Conservation (phyloP, 2,888 invertebrate genomes). For the Amiota minor region DNA sequence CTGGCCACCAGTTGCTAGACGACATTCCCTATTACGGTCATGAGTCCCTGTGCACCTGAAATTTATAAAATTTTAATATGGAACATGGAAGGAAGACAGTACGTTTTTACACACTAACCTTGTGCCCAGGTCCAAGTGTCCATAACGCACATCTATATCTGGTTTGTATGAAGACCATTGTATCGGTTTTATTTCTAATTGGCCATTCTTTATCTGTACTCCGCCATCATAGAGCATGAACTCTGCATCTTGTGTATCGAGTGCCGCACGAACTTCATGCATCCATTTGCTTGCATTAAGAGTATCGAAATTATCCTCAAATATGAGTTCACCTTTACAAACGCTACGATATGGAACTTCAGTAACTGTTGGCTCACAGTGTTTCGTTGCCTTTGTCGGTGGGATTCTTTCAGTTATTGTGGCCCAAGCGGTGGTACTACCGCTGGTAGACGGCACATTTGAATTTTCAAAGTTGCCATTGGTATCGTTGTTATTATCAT, state of each 20-base stretch:
- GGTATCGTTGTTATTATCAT: neutral
- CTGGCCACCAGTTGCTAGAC: slow-evolving; percentile 51
- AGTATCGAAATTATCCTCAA: slow-evolving; percentile 78
- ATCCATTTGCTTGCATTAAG: slow-evolving; percentile 75
- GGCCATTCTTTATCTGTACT: slow-evolving; percentile 61
- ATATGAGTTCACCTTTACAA: slow-evolving; percentile 76
- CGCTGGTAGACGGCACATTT: slow-evolving; percentile 9
- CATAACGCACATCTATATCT: slow-evolving; percentile 58
- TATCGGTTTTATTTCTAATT: slow-evolving; percentile 70
- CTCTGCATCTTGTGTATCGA: slow-evolving; percentile 74
- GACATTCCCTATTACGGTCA: slow-evolving; percentile 61
- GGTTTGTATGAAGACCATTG: slow-evolving; percentile 60
- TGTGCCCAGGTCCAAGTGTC: slow-evolving; percentile 68
- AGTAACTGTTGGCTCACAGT: slow-evolving; percentile 6
- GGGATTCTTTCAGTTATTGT: neutral
- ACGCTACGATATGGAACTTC: slow-evolving; percentile 44
- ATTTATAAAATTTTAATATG: neutral
- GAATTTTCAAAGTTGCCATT: neutral
- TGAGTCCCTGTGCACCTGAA: slow-evolving; percentile 60
- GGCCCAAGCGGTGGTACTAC: slow-evolving; percentile 34
- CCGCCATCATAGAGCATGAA: slow-evolving; percentile 72
- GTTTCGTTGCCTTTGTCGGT: slow-evolving; percentile 29
- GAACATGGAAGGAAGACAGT: slow-evolving; percentile 44
- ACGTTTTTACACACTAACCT: slow-evolving; percentile 61
- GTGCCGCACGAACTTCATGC: slow-evolving; percentile 77